Base-by-base conservation (phyloP, 2,888 invertebrate genomes). In the Drosophila falleni region DNA sequence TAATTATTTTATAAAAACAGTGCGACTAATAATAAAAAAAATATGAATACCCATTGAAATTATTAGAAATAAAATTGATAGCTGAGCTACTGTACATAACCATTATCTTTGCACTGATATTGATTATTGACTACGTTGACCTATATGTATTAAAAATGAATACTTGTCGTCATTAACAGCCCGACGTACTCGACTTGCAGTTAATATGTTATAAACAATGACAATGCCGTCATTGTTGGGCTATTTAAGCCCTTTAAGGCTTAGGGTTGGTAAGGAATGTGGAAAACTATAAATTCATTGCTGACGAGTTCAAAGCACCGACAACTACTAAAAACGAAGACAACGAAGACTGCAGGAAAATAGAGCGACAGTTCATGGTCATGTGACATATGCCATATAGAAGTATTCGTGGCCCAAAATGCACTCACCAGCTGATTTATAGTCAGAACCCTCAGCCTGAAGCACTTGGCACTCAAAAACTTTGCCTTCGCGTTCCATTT, bases 311-410 rank as follows among this genome's bases (percentile, higher is more conserved):
- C 74, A 76, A 56, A 76, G 76, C 47, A 62, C 69, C 64, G 23
- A 46, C 31, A 23, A 23, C 37, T 16, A 39, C 31, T 37, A 6
- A 31, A 62, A 61, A 11, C 44, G 46, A 41, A 46, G 46, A n/a
- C 31, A 59, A 23, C 11, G 42, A 54, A 42, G 31, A 35, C 9
- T 23, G 39, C 41, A 13, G 51, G 47, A 47, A 61, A 73, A 53
- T 74, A 55, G 70, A 77, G 19, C 70, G 70, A 49, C 76, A 77
- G 77, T 77, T 78, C 77, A 77, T 58, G 77, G 77, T 71, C 77
- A 74, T 74, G 54, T 74, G 61, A 50, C 78, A 78, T 78, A 77
- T 77, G 77, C 59, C 63, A 31, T 31, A 31, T 31, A 31, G 6
- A 31, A 31, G 8, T 9, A 31, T 29, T 71, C 50, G n/a, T 37